Conservation (phyloP, 2,888 invertebrate genomes). For the Galeopsomyia nigrocyanea region DNA sequence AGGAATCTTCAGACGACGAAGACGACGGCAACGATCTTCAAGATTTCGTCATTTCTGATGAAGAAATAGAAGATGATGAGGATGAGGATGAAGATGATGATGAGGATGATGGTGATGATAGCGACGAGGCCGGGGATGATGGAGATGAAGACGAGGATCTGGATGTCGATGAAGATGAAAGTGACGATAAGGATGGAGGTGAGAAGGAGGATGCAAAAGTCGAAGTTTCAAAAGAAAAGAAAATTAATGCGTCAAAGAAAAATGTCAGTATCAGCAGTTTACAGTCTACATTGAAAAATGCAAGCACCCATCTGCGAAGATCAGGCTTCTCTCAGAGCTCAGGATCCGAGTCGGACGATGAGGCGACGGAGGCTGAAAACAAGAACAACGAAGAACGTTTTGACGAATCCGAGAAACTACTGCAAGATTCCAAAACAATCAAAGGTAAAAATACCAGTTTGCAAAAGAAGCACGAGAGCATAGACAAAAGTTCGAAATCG, state of each 20-base stretch:
- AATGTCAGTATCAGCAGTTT: slow-evolving; percentile 5
- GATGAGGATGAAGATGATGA: slow-evolving; percentile 42
- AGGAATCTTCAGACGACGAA: slow-evolving; percentile 57
- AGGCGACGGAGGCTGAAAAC: background rate
- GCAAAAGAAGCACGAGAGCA: background rate
- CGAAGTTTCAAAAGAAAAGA: slow-evolving; percentile 6
- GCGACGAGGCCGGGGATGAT: slow-evolving; percentile 24
- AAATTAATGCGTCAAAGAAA: slow-evolving; percentile 11
- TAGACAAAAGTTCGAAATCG: slow-evolving; percentile 10
- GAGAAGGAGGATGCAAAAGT: slow-evolving; percentile 12
- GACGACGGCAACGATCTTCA: slow-evolving; percentile 59
- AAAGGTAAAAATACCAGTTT: slow-evolving; percentile 17
- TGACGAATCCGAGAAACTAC: background rate
- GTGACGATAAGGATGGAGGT: slow-evolving; percentile 16
- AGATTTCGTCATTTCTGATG: slow-evolving; percentile 59
- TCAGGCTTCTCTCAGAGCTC: slow-evolving; percentile 1
- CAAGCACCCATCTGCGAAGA: slow-evolving; percentile 7
- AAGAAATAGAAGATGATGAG: slow-evolving; percentile 49
- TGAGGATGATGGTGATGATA: slow-evolving; percentile 40
- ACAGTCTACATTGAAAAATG: background rate
- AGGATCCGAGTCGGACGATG: slow-evolving; percentile 24
- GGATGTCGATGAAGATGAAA: background rate
- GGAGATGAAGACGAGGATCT: slow-evolving; percentile 32
- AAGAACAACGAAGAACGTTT: background rate
- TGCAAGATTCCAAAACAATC: slow-evolving; percentile 5